These are phyloP conservation scores for Nematolebias whitei DNA, from an alignment of 2,113 vertebrate genomes.

Conservation along the genomic window DNA sequence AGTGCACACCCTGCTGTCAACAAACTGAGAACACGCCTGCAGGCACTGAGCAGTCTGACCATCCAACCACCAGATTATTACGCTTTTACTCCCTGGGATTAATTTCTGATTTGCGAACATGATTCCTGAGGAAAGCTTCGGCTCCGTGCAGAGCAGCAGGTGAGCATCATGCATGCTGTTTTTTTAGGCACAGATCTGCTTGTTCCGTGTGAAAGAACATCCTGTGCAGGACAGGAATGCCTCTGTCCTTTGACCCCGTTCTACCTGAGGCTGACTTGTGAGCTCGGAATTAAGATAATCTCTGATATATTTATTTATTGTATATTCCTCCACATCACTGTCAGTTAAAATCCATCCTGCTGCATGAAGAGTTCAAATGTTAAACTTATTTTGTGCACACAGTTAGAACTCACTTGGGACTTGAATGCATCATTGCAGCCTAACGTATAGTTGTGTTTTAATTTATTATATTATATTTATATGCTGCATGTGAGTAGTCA, in stretches of 20 bases:
- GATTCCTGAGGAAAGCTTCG: slow-evolving; percentile 56
- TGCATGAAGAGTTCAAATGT: neutral
- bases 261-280: neutral
- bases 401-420: neutral
- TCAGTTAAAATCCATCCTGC: neutral
- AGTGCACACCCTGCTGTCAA: slow-evolving; percentile 37
- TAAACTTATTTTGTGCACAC: neutral
- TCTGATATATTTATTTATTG: neutral
- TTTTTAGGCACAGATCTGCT: neutral
- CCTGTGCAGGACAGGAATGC: slow-evolving; percentile 27
- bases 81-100: slow-evolving; percentile 6
- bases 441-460: too few species aligned
- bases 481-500: neutral
- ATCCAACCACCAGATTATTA: neutral
- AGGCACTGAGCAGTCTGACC: too few species aligned
- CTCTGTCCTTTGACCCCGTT: slow-evolving; percentile 32
- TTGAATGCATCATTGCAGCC: neutral
- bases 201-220: slow-evolving; percentile 19
- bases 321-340: neutral
- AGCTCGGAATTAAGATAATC: too few species aligned
- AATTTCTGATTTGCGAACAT: slow-evolving; percentile 22
- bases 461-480: too few species aligned
- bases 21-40: slow-evolving; percentile 11
- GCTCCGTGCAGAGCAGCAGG: slow-evolving; percentile 61
- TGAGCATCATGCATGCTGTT: slow-evolving; percentile 27